Evolutionary conservation across 1,140 invertebrate species (phyloP).

Genomic region (Musca vetustissima): DNA sequence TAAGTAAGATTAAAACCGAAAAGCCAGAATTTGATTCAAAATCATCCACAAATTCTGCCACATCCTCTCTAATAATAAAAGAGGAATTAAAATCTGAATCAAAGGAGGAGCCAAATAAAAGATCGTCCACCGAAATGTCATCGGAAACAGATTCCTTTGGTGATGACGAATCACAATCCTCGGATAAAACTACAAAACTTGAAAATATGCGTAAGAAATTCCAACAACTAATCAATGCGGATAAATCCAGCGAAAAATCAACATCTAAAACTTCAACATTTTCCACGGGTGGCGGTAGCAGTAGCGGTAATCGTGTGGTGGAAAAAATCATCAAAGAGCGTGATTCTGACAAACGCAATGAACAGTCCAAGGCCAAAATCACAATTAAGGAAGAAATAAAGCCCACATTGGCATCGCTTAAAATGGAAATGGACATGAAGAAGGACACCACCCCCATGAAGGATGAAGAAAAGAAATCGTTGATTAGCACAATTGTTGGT

Average conservation of each 20-base stretch:
- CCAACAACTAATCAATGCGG: constrained; percentile 32
- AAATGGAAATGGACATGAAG: constrained; percentile 18
- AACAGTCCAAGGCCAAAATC: constrained; percentile 35
- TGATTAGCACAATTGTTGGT: not conserved
- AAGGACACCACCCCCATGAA: constrained; percentile 31
- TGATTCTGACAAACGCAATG: constrained; percentile 34
- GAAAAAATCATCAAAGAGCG: constrained; percentile 36
- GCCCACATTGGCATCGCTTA: not conserved
- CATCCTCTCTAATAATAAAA: constrained; percentile 26
- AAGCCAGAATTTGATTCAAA: constrained; percentile 3
- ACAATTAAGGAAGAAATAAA: constrained; percentile 29
- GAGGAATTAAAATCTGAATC: constrained; percentile 35
- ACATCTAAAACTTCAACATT: not conserved
- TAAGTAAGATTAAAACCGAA: constrained; percentile 7
- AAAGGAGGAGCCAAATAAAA: constrained; percentile 34
- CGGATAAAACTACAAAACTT: constrained; percentile 38
- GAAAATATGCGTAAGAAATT: constrained; percentile 37
- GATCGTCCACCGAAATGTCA: constrained; percentile 47
- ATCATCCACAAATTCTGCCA: constrained; percentile 13
- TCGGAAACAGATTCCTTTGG: constrained; percentile 50
- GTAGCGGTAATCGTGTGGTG: constrained; percentile 25
- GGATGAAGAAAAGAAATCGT: constrained; percentile 27
- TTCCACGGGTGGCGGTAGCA: not conserved
- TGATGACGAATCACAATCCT: constrained; percentile 54
- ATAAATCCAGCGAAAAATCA: constrained; percentile 29